Evolutionary conservation across 2,113 vertebrate species (phyloP).

Genomic region (Ibidorhyncha struthersii): DNA sequence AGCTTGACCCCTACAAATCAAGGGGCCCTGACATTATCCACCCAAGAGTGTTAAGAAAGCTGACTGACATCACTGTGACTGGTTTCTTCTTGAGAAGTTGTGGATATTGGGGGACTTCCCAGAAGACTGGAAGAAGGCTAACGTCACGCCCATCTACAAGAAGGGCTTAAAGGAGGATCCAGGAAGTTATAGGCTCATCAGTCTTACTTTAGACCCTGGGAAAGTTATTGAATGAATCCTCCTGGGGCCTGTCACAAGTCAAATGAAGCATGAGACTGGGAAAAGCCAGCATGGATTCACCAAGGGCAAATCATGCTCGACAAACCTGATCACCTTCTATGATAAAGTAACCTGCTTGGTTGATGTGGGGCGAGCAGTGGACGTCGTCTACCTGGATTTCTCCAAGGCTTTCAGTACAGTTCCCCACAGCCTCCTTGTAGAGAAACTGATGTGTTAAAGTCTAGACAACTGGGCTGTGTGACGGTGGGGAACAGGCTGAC

Average conservation of each 20-base stretch:
- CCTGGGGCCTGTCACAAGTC: background rate
- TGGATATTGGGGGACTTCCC: background rate
- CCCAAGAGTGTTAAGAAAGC: background rate
- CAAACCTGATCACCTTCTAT: background rate
- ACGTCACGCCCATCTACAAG: background rate
- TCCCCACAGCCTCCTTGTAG: background rate
- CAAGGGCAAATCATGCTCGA: background rate
- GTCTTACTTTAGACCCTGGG: background rate
- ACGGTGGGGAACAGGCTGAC: background rate
- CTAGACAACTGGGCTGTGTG: background rate
- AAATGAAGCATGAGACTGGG: background rate
- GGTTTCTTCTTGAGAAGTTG: background rate
- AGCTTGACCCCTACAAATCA: background rate
- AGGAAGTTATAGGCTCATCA: background rate
- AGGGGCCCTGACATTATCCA: background rate
- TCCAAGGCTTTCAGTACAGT: background rate
- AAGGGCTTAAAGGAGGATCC: background rate
- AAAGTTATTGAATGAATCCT: background rate
- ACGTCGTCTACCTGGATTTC: background rate
- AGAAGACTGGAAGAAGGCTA: background rate
- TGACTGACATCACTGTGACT: background rate
- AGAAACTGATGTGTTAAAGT: background rate
- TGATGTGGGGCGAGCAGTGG: background rate
- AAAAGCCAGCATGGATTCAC: background rate
- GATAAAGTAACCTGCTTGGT: background rate